These are phyloP conservation scores for Pelecanoides urinatrix DNA, from an alignment of 2,113 vertebrate genomes.

Conservation along the genomic window DNA sequence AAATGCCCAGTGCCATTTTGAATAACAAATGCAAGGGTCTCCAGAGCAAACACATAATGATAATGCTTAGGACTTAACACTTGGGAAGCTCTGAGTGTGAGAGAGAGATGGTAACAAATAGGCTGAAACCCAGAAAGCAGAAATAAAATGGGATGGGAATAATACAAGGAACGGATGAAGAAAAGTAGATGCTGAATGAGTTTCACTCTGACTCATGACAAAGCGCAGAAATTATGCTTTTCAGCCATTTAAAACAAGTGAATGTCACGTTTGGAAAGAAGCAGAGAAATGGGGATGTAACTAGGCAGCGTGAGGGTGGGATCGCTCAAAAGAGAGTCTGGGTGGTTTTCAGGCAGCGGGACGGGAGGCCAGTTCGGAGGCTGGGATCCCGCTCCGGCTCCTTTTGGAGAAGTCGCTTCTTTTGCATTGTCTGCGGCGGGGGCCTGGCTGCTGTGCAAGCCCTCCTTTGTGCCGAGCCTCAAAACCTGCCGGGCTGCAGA, in stretches of 20 bases:
- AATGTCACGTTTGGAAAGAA: background rate
- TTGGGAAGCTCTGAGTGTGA: background rate
- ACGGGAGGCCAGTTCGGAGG: background rate
- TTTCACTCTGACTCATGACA: background rate
- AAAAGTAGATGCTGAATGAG: background rate
- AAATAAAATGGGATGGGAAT: background rate
- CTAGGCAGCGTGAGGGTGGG: background rate
- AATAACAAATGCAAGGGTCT: background rate
- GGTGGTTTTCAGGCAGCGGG: background rate
- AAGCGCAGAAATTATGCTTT: background rate
- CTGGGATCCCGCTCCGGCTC: background rate
- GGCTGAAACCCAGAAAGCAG: background rate
- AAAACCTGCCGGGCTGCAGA: background rate
- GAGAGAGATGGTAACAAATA: background rate
- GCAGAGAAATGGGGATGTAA: background rate
- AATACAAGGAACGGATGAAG: background rate
- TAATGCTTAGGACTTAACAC: background rate
- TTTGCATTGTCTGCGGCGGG: accelerated
- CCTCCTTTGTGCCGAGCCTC: background rate
- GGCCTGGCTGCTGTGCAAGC: background rate
- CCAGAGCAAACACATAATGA: background rate
- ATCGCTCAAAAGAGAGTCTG: background rate
- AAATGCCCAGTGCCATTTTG: background rate
- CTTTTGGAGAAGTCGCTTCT: background rate
- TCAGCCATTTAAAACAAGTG: background rate